Conservation (phyloP, 2,113 vertebrate genomes). For the Oryzias javanicus region DNA sequence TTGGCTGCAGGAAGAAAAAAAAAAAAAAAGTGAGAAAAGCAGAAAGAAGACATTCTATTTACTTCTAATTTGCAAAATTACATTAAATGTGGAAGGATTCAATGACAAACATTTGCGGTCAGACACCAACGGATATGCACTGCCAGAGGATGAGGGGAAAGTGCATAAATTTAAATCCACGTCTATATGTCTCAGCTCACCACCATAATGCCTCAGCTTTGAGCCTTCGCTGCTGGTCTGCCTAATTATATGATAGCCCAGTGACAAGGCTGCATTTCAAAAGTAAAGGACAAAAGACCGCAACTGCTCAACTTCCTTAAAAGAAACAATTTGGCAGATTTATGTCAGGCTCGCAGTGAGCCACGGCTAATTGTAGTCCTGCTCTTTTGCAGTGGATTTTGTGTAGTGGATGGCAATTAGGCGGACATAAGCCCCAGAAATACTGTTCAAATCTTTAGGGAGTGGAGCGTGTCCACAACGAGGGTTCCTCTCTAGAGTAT, state of each 20-base stretch:
- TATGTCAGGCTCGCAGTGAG: slow-evolving; percentile 57
- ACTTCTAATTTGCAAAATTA: slow-evolving; percentile 42
- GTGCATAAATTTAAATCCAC: slow-evolving; percentile 42
- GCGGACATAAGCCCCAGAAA: slow-evolving; percentile 63
- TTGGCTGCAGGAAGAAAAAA: slow-evolving; percentile 73
- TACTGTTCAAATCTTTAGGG: slow-evolving; percentile 44
- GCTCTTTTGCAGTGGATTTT: slow-evolving; percentile 62
- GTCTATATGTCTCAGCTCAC: slow-evolving; percentile 41
- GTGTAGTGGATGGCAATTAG: slow-evolving; percentile 72
- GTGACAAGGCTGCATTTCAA: slow-evolving; percentile 65
- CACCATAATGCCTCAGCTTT: slow-evolving; percentile 48
- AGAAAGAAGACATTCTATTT: slow-evolving; percentile 24
- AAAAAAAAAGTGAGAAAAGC: slow-evolving; percentile 3
- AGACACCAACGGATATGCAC: slow-evolving; percentile 22
- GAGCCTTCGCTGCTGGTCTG: slow-evolving; percentile 50
- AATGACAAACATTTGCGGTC: slow-evolving; percentile 22
- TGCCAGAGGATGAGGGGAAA: slow-evolving; percentile 24
- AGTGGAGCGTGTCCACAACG: slow-evolving; percentile 23
- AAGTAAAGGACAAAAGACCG: slow-evolving; percentile 51
- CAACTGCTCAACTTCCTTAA: slow-evolving; percentile 63
- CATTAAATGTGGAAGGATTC: slow-evolving; percentile 6
- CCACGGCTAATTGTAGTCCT: slow-evolving; percentile 75
- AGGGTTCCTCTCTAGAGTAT: neutral
- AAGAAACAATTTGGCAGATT: slow-evolving; percentile 69
- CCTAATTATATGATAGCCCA: slow-evolving; percentile 64